Evolutionary conservation across 1,140 invertebrate species (phyloP).

Genomic region (Drosophila tristis): DNA sequence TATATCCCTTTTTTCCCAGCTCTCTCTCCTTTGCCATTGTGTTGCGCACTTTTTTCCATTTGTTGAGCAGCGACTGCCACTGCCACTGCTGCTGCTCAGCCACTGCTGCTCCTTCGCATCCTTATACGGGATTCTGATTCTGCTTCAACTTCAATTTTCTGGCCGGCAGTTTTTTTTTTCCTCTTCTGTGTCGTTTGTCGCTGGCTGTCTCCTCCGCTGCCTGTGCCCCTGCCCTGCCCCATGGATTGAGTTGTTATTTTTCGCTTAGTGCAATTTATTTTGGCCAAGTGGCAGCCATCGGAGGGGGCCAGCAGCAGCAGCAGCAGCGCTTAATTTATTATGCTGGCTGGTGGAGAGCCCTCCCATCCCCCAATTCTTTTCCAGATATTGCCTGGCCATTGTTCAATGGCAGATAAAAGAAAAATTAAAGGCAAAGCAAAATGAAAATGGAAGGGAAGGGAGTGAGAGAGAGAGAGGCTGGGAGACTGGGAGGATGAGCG

Average conservation of each 20-base stretch:
- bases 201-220: not conserved
- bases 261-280: conserved; percentile 83
- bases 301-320: conserved; percentile 44
- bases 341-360: conserved; percentile 50
- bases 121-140: conserved; percentile 1
- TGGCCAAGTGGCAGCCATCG: conserved; percentile 79
- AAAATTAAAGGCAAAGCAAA: conserved; percentile 79
- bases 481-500: not conserved
- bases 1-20: conserved; percentile 70
- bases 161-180: conserved; percentile 68
- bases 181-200: conserved; percentile 54
- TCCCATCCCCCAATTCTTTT: not conserved
- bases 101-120: not conserved
- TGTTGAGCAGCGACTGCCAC: conserved; percentile 35
- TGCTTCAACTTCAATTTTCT: conserved; percentile 78
- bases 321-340: conserved; percentile 80
- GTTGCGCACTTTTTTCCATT: conserved; percentile 78
- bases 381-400: conserved; percentile 72
- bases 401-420: conserved; percentile 82
- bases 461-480: not conserved
- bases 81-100: not conserved
- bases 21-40: conserved; percentile 65
- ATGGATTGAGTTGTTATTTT: conserved; percentile 81
- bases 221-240: conserved; percentile 7
- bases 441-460: conserved; percentile 51